Percentiles rank a stretch among this genome's conserved stretches.
These are phyloP conservation scores for Zygothrica quintamaculata DNA, from an alignment of 2,888 invertebrate genomes.

Conservation along the genomic window DNA sequence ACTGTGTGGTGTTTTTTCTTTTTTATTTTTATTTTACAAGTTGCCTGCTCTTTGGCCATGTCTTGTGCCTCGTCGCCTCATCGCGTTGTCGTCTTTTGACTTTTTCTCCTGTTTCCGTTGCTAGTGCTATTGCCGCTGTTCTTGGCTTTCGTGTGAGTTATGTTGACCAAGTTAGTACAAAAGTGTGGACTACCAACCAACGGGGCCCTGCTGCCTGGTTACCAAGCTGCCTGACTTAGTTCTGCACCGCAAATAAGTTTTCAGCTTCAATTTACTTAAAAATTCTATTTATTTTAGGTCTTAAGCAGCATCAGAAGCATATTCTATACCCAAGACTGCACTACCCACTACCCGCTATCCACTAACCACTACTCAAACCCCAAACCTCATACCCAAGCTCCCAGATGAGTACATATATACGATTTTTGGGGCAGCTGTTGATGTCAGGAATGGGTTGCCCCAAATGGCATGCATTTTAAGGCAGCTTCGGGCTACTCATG, in stretches of 20 bases:
- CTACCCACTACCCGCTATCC: not conserved
- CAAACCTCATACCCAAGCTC: not conserved
- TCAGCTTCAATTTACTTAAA: slow-evolving; percentile 73
- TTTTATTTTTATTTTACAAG: slow-evolving; percentile 22
- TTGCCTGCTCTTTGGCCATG: slow-evolving; percentile 28
- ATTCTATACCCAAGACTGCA: no score
- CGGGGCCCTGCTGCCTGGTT: slow-evolving; percentile 18
- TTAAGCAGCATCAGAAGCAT: slow-evolving; percentile 39
- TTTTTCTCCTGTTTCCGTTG: slow-evolving; percentile 5
- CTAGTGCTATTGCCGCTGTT: not conserved
- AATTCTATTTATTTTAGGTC: slow-evolving; percentile 75
- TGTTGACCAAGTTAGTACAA: slow-evolving; percentile 71
- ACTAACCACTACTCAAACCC: not conserved
- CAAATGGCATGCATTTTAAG: slow-evolving; percentile 40
- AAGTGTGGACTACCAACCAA: slow-evolving; percentile 63
- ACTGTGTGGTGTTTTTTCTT: slow-evolving; percentile 45
- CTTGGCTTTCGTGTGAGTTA: slow-evolving; percentile 57
- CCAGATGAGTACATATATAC: slow-evolving; percentile 9
- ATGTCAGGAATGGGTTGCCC: slow-evolving; percentile 1
- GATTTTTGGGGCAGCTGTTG: not conserved
- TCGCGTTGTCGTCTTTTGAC: not conserved
- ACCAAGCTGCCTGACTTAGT: slow-evolving; percentile 31
- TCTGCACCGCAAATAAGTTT: slow-evolving; percentile 59
- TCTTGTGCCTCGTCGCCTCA: slow-evolving; percentile 13
- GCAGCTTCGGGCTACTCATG: slow-evolving; percentile 10